Conservation (phyloP, 2,113 vertebrate genomes). For the Aplodontia rufa region DNA sequence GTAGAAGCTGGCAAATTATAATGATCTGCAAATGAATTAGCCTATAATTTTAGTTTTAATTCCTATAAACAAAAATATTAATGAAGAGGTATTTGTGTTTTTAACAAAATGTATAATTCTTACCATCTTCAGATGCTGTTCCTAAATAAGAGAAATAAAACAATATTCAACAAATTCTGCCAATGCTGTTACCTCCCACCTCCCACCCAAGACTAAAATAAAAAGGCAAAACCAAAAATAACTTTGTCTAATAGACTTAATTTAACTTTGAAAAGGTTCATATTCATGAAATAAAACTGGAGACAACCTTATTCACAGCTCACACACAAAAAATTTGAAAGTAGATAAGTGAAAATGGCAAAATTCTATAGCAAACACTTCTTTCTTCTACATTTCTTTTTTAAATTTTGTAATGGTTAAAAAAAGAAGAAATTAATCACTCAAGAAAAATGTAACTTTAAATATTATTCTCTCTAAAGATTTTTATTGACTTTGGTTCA, state of each 20-base stretch:
- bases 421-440: conserved; percentile 23
- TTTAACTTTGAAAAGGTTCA: background rate
- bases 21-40: conserved; percentile 65
- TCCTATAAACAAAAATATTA: conserved; percentile 75
- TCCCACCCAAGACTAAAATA: conserved; percentile 29
- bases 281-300: conserved; percentile 2
- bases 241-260: background rate
- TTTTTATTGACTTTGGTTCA: background rate
- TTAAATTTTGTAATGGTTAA: conserved; percentile 11
- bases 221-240: conserved; percentile 32
- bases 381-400: background rate
- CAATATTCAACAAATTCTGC: conserved; percentile 81
- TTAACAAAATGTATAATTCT: conserved; percentile 83
- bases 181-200: background rate
- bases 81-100: conserved; percentile 76
- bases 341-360: conserved; percentile 7
- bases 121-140: conserved; percentile 93
- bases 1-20: conserved; percentile 66
- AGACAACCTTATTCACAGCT: background rate
- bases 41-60: conserved; percentile 59
- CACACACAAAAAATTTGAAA: background rate
- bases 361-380: background rate
- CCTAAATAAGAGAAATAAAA: conserved; percentile 91
- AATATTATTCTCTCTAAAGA: background rate
- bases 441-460: conserved; percentile 31